These are phyloP conservation scores for Kryphioiulus occultus DNA, from an alignment of 2,888 invertebrate species.

Conservation along the genomic window DNA sequence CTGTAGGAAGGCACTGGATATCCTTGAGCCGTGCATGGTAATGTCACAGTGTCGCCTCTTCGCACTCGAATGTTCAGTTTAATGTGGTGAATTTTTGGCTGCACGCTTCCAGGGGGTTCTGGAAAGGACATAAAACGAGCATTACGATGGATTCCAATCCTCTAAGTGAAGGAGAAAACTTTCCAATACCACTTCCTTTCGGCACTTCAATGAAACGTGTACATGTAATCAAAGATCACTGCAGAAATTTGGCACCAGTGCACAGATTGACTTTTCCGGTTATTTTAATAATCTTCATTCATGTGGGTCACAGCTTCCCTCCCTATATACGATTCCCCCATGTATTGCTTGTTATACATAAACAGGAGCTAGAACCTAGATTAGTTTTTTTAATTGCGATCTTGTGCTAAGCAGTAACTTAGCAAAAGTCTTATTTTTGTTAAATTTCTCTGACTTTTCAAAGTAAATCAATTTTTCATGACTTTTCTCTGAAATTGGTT, in stretches of 20 bases:
- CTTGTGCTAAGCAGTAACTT: too few relatives aligned
- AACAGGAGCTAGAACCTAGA: too few relatives aligned
- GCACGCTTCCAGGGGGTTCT: slow-evolving; percentile 56
- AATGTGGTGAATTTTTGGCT: slow-evolving; percentile 50
- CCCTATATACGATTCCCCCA: too few relatives aligned
- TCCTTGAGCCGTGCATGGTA: slow-evolving; percentile 67
- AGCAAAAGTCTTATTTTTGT: too few relatives aligned
- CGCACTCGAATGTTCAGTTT: slow-evolving; percentile 55
- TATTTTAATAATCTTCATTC: too few relatives aligned
- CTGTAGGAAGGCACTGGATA: slow-evolving; percentile 66
- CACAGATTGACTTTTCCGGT: neutral
- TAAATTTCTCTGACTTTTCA: too few relatives aligned
- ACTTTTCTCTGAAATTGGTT: too few relatives aligned
- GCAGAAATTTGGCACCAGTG: neutral
- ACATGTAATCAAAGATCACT: neutral
- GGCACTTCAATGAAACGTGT: neutral
- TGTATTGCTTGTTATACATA: too few relatives aligned
- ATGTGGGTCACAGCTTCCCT: too few relatives aligned
- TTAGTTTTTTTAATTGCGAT: too few relatives aligned
- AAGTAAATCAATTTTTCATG: too few relatives aligned
- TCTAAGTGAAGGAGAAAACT: neutral
- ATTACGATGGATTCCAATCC: neutral
- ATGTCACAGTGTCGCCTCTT: slow-evolving; percentile 63
- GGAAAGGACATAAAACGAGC: slow-evolving; percentile 52
- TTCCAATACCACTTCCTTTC: neutral